Base-by-base conservation (phyloP, 1,140 invertebrate genomes). In the Odontomachus brunneus region DNA sequence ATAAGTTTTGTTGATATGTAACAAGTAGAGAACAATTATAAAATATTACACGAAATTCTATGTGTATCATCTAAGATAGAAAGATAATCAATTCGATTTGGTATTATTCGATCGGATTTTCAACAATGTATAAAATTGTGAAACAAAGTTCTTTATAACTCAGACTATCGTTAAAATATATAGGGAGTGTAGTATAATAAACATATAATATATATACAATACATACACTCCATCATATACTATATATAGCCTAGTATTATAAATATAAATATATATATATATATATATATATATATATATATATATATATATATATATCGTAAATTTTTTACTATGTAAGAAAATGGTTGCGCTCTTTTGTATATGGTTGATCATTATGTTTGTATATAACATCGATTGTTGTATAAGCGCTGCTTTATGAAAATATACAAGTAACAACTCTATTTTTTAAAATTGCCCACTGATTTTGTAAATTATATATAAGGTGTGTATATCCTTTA, bases 271-370 rank as follows among this genome's bases (percentile, higher is more conserved):
- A 11, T 44, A 44, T 44, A 44, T 11, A 44, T 44, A 44, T 11
- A 44, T 1, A 44, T 80, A 83, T 11, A 44, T 11, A 4, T 11
- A 44, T 5, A 44, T 11, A 44, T 11, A 44, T 33, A 33, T 33
- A 33, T 33, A 33, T 82, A 84, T 9, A 44, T 82, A 83, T 44
- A 44, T 44, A 4, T 44, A 44, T 33, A 74, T n/a, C n/a, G n/a
- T n/a, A 85, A 62, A 82, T 89, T 91, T 91, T 92, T 90, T 92
- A 89, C 86, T 62, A 81, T 80, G 85, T 89, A 88, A 89, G 83
- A 83, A 89, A 89, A 86, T 84, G 80, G 62, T 90, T 87, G 88
- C 51, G 88, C 84, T 78, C 89, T 91, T 92, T 90, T 91, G 89
- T 90, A 90, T 89, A 87, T 88, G 85, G 71, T 90, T 88, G 84